Evolutionary conservation across 2,888 invertebrate genomes (phyloP).

Genomic region (Notodonta ziczac): DNA sequence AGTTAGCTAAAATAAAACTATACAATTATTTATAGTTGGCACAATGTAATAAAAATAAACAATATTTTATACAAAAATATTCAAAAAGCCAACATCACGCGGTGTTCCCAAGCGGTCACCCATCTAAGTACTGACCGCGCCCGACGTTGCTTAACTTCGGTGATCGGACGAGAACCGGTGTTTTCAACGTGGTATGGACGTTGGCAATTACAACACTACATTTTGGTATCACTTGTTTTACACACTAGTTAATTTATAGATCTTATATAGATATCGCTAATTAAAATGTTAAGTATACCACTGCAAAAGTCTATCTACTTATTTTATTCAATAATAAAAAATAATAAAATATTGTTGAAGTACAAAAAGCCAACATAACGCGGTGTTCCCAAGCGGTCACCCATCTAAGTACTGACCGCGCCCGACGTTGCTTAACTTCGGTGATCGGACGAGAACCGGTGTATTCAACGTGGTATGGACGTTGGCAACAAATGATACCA

Average conservation of each 20-base stretch:
- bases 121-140: constrained; percentile 76
- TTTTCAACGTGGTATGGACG: constrained; percentile 76
- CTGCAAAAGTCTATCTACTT: too few species aligned
- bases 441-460: constrained; percentile 81
- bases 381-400: constrained; percentile 72
- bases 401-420: constrained; percentile 76
- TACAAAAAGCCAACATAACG: constrained; percentile 61
- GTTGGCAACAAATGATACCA: constrained; percentile 31
- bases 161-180: constrained; percentile 81
- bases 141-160: constrained; percentile 80
- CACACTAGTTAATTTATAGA: too few species aligned
- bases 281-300: too few species aligned
- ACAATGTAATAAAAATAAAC: neutral
- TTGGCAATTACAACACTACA: constrained; percentile 31
- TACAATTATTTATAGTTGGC: too few species aligned
- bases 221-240: too few species aligned
- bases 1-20: too few species aligned
- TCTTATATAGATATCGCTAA: too few species aligned
- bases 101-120: constrained; percentile 73
- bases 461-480: constrained; percentile 77
- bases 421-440: constrained; percentile 79
- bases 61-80: too few species aligned
- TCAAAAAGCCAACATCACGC: constrained; percentile 61
- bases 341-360: neutral
- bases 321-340: too few species aligned